Percentiles rank a stretch among this genome's conserved stretches.
Evolutionary conservation across 2,113 vertebrate species (phyloP).

Genomic region (Thunnus thynnus): DNA sequence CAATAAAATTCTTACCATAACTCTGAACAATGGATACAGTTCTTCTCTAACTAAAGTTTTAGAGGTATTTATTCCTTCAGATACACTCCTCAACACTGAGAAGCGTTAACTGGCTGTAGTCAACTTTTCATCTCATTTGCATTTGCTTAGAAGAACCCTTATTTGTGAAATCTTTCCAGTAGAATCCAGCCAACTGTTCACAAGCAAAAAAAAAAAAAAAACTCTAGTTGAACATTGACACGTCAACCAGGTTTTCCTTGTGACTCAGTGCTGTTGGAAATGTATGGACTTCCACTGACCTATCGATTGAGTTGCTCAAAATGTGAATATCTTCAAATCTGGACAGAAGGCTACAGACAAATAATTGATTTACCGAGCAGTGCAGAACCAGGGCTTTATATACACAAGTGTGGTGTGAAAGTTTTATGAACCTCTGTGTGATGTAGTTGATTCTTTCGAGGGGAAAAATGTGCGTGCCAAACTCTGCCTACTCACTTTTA

Average conservation of each 20-base stretch:
- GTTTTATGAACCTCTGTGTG: background rate
- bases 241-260: background rate
- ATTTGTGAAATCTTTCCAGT: conserved; percentile 19
- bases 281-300: conserved; percentile 6
- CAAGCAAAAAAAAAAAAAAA: background rate
- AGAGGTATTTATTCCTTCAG: background rate
- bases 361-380: background rate
- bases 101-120: background rate
- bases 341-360: background rate
- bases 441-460: background rate
- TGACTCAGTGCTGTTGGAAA: background rate
- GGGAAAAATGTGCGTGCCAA: background rate
- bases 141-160: conserved; percentile 6
- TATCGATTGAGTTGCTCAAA: background rate
- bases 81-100: background rate
- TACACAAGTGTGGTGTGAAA: background rate
- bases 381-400: background rate
- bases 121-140: conserved; percentile 13
- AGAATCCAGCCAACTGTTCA: conserved; percentile 30
- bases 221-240: background rate
- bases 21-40: background rate
- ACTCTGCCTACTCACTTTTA: conserved; percentile 24
- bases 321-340: conserved; percentile 1
- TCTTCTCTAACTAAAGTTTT: background rate
- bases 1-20: background rate